phyloP scores from a whole-genome alignment of 2,797 vertebrate species.

The Falco naumanni region DNA sequence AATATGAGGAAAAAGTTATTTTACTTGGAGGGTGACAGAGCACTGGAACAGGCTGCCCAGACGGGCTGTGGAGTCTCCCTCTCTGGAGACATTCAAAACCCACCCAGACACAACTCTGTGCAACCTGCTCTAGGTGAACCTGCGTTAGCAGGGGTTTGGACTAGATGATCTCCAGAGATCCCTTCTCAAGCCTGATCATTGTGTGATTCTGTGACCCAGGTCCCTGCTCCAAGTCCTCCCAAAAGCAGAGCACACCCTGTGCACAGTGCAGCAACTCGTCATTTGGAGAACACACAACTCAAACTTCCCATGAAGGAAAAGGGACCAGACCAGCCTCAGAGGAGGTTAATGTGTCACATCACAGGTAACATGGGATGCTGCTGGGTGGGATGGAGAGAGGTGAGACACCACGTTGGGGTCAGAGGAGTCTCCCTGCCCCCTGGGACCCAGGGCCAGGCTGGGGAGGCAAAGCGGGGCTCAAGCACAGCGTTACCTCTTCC shows the following conservation, averaged over 20 bases:
- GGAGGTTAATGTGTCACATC: background rate
- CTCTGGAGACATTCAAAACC: no score
- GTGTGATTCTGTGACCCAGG: background rate
- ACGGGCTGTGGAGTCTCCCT: no score
- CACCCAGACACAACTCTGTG: no score
- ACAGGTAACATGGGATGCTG: background rate
- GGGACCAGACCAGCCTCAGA: background rate
- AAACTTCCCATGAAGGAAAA: background rate
- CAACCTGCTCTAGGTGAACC: no score
- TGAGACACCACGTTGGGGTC: background rate
- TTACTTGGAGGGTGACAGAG: no score
- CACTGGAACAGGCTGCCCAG: no score
- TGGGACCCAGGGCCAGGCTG: background rate
- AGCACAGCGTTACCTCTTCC: conserved; percentile 82
- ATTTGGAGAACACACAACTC: background rate
- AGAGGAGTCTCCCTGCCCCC: background rate
- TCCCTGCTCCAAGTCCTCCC: background rate
- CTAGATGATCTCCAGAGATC: no score
- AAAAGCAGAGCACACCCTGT: background rate
- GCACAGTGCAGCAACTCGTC: background rate
- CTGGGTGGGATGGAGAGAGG: background rate
- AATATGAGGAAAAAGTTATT: no score
- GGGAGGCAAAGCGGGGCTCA: rapidly evolving
- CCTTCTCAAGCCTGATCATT: no score
- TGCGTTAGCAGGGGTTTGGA: no score